Evolutionary conservation across 2,113 vertebrate genomes (phyloP).

Genomic region (Pan troglodytes): NHGRI_mPanTro3-v2.1_pri NC_072421.2:17850501-17851000

Average conservation of each 20-base stretch:
- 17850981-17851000: slow-evolving; percentile 65
- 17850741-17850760: background rate
- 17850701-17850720: slow-evolving; percentile 6
- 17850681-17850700: slow-evolving; percentile 36
- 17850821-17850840: background rate
- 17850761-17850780: background rate
- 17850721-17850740: slow-evolving; percentile 19
- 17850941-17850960: slow-evolving; percentile 59
- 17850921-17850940: slow-evolving; percentile 52
- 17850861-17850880: background rate
- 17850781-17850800: slow-evolving; percentile 35
- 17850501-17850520: no score
- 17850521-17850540: no score
- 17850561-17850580: no score
- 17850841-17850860: background rate
- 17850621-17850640: no score
- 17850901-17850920: slow-evolving; percentile 46
- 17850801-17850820: slow-evolving; percentile 1
- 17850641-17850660: no score
- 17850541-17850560: no score
- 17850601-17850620: no score
- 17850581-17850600: no score
- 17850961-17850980: slow-evolving; percentile 66
- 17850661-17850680: no score
- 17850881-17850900: slow-evolving; percentile 48